Base-by-base conservation (phyloP, 2,113 vertebrate species). In the Vireo altiloquus region DNA sequence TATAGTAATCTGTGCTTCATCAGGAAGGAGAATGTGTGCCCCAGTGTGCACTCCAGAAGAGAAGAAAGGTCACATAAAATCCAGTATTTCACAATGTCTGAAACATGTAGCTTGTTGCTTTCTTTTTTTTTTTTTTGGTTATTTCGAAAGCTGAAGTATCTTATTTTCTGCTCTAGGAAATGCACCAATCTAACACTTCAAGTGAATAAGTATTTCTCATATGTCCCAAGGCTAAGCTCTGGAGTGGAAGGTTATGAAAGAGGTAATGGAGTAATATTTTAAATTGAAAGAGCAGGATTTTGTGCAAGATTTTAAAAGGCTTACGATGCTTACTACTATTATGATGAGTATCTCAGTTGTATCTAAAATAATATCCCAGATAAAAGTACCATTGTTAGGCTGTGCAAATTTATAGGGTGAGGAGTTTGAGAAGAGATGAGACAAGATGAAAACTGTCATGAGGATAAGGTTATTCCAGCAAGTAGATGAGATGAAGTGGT, bases 131-230 rank as follows among this genome's bases (percentile, higher is more conserved):
- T 54, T 81, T 78, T 95, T 65, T 70, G 4, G 30, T 78, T 59
- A 31, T 90, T 95, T 91, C 77, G 89, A 65, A 92, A 87, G 15
- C 10, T 40, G 30, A 60, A 85, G 44, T 53, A 42, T 64, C 10
- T 81, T 81, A 24, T 74, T 84, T 96, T 96, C 18, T 87, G 44
- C 66, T 75, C 56, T 64, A 91, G 93, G 81, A 89, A 71, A 79
- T 14, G 33, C 13, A 87, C 78, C 92, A 94, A 52, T 69, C 57
- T 68, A 68, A 56, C 61, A 47, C 87, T 94, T 82, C 14, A 68
- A 72, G 57, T 76, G 65, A 79, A 52, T 87, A 52, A 37, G 33
- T 54, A 35, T 64, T 91, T 87, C 84, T 96, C 54, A 17, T 15
- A 28, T 68, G 44, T 49, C 49, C 87, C 57, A 65, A 76, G 90